Evolutionary conservation across 2,797 vertebrate genomes (phyloP), one percentile per base, ranked within the genome.

Genomic region (Scomberomorus guttatus): DNA sequence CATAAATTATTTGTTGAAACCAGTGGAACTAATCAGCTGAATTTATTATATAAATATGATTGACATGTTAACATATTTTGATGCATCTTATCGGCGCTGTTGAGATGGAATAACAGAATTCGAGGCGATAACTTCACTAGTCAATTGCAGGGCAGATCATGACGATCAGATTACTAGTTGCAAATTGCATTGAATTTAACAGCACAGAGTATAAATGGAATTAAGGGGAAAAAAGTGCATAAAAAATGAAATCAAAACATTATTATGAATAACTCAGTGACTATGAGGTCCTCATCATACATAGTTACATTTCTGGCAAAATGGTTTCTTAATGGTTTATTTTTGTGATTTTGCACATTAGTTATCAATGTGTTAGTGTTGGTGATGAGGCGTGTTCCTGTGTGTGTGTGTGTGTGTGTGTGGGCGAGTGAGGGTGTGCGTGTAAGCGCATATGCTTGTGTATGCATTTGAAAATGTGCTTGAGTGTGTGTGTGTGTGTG

Each of bases 1-100:
- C 77, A 71, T 81, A 22, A 87, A 84, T 85, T 72, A 81, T 89
- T 82, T 83, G 75, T 66, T 71, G 76, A 77, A 87, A 88, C 74
- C 74, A 81, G 75, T 68, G 14, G 73, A 89, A 85, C 83, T 89
- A 89, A 92, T 90, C 84, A 84, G 71, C 77, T 75, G 68, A 68
- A 80, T 89, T 85, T 80, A 79, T 79, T 61, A 57, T 72, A 72
- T 77, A 59, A 87, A 86, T 75, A 58, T 79, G 77, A 90, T 82
- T 82, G 71, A 66, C 58, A 25, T 54, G 4, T 57, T 37, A 72
- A 83, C 57, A 62, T 79, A 63, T 77, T 88, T 78, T 66, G 57
- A 65, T 69, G 65, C 70, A 72, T 82, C 50, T 75, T 80, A 69
- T 84, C 34, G 15, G 50, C 57, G 46, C 4, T 52, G 62, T 66